Base-by-base conservation (phyloP, 2,113 vertebrate species). In the Channa maculata region DNA sequence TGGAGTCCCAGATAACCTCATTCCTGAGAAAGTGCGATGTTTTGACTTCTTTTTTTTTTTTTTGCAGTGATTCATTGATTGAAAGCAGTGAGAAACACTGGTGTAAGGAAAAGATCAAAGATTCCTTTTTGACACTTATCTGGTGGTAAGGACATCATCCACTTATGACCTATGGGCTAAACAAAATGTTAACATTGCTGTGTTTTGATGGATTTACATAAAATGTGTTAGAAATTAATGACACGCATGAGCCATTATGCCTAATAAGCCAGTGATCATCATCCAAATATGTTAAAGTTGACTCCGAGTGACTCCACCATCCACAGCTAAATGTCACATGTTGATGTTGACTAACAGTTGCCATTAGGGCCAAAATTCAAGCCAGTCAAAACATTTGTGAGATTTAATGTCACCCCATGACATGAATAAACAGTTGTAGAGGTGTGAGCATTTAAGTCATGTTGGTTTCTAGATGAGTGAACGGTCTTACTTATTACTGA, bases 141-240 rank as follows among this genome's bases (percentile, higher is more conserved):
- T 33, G 44, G 41, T 73, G 83, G 70, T 73, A 49, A 68, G 61
- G 44, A 70, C 61, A 50, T 68, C 65, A 72, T 76, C 51, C 37
- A 37, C 6, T 75, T 77, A 70, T 79, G 75, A 82, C 75, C 80
- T 64, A 45, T 62, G 65, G 83, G 71, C 64, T 61, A 73, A 88
- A 79, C 53, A 77, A 67, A 73, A 59, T n/a, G 14, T 60, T 8
- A 24, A 44, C 54, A 43, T 5, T 5, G 58, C 44, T 36, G 33
- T 58, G 45, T 77, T 79, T 74, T 70, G 45, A 77, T 36, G 75
- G 45, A 73, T 82, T 79, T 74, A 64, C 61, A 79, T 79, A 50
- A 76, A 74, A 71, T 65, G 14, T 43, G n/a, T 79, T 75, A 43
- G 38, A 14, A 60, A 71, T 51, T 45, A 44, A 44, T 79, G 63